Evolutionary conservation across 2,797 vertebrate genomes (phyloP), one percentile per base, ranked within the genome.

Genomic region (Smutsia temminckii): DNA sequence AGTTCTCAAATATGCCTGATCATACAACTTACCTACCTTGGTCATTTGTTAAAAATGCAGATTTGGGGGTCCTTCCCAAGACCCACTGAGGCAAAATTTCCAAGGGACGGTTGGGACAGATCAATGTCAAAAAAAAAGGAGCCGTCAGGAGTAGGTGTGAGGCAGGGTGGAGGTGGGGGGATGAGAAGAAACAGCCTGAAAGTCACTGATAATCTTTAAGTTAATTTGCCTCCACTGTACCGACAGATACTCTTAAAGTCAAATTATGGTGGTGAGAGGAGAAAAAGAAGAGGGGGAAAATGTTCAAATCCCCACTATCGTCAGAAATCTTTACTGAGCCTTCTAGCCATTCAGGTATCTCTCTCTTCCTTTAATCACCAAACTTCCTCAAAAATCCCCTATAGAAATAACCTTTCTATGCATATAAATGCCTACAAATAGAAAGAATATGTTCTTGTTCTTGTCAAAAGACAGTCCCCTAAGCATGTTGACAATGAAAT

Each of bases 401-500:
- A n/a, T 46, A 46, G 46, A 46, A 46, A 46, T 42, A 49, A 61
- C 64, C 29, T 64, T 88, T 42, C 72, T 46, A 17, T 34, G 40
- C 20, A 63, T 14, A 83, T 49, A 97, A 66, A 72, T 25, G 6
- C 12, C 40, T 85, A 90, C 13, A 20, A 79, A 89, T 37, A 86
- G 23, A 9, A 87, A 93, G 51, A 21, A 13, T 92, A n/a, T 32
- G 18, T 12, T 87, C 49, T 51, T 74, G 8, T 74, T 74, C 72
- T 85, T 81, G 23, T 85, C 59, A 53, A 92, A 92, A 93, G 74
- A 83, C 23, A 92, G 81, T 68, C 59, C 49, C 10, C 46, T 55
- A 89, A 75, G 49, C 63, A 89, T 23, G 18, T 46, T 92, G 64
- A 88, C 37, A 96, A 55, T 23, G 53, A 89, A 95, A 84, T 53